Evolutionary conservation across 2,113 vertebrate genomes (phyloP), one percentile per base, ranked within the genome.

Genomic region (Phyllostomus hastatus): DNA sequence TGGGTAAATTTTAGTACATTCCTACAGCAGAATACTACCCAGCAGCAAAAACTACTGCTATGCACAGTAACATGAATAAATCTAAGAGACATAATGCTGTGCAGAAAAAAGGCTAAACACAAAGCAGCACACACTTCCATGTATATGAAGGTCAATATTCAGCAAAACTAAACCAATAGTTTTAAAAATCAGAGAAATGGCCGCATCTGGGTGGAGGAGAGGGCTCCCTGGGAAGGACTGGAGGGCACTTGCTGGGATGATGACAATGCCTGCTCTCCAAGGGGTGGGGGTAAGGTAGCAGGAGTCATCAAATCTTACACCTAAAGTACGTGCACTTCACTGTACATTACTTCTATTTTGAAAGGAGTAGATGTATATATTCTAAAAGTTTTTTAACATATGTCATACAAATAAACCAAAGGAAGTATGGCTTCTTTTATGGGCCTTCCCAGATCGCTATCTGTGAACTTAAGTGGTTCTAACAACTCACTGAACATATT

Each of bases 401-500:
- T 93, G 28, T 81, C 12, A 54, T 46, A 3, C 35, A 88, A 87
- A 57, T 84, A 78, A 89, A 86, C 67, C 54, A 78, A 84, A 89
- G 35, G 22, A 73, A 73, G 38, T 41, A 35, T 43, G 43, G 1
- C 24, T 81, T 94, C 48, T 26, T 85, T 84, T 94, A 96, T 59
- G 86, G 95, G 38, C 86, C 88, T 98, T 97, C 92, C 75, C 76
- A 35, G 96, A 72, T 92, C 35, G 7, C 79, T 83, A n/a, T 96
- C 97, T 98, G 97, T 97, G 97, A 98, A 97, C 93, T 95, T 83
- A 97, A 96, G 93, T 91, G 96, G 86, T 95, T 98, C 95, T 97
- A 98, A 98, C 96, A 97, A 98, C 96, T 96, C 93, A 94, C 0
- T 0, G 93, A 98, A 97, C 92, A 97, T 97, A 97, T 97, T 98